Evolutionary conservation across 2,888 invertebrate genomes (phyloP).

Genomic region (Oxytorus armatus): DNA sequence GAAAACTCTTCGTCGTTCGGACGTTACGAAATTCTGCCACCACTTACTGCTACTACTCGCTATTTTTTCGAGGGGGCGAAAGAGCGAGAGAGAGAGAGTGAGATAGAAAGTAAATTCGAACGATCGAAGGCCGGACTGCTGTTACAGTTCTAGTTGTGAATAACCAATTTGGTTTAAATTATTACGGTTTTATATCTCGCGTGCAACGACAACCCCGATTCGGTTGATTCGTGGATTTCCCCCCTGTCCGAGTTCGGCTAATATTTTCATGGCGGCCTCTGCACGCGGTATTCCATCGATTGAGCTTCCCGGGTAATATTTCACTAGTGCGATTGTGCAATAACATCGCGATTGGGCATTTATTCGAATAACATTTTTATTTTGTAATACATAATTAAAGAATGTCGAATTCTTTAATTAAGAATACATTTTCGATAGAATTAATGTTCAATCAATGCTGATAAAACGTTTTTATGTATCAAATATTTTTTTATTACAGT

Average conservation of each 20-base stretch:
- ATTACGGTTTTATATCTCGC: constrained; percentile 60
- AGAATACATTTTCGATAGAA: too few relatives aligned
- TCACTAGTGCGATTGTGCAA: too few relatives aligned
- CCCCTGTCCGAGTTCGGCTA: too few relatives aligned
- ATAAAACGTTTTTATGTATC: too few relatives aligned
- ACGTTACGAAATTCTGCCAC: constrained; percentile 28
- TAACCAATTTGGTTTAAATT: constrained; percentile 61
- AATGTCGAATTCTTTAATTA: too few relatives aligned
- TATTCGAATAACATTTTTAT: neutral
- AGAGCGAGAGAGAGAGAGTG: constrained; percentile 5
- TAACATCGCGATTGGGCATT: neutral
- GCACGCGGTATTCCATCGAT: neutral
- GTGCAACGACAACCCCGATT: constrained; percentile 29
- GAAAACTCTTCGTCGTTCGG: constrained; percentile 18
- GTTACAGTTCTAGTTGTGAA: constrained; percentile 46
- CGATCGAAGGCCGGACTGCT: constrained; percentile 51
- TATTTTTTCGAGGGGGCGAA: constrained; percentile 4
- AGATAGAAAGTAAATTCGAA: constrained; percentile 52
- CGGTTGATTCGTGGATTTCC: constrained; percentile 15
- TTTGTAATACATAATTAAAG: too few relatives aligned
- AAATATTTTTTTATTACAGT: too few relatives aligned
- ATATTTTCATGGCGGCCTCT: neutral
- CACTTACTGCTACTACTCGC: neutral
- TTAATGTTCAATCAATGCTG: too few relatives aligned
- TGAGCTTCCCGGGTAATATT: too few relatives aligned